Evolutionary conservation across 2,113 vertebrate species (phyloP), one percentile per base, ranked within the genome.

Genomic region (Zosterops borbonicus): DNA sequence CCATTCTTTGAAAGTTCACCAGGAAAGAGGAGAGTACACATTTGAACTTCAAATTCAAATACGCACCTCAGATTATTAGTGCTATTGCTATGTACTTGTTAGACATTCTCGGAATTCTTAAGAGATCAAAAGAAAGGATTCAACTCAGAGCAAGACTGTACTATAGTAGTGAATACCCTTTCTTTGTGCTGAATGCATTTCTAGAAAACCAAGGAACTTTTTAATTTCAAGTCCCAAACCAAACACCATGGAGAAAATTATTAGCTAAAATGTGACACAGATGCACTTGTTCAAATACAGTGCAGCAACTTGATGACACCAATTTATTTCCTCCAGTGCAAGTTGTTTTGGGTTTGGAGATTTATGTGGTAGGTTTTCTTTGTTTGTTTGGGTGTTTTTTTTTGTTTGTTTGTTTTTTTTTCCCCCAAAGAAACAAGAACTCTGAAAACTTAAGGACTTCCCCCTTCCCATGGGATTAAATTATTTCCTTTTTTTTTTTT

Each of bases 21-120:
- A 82, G 31, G 62, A 55, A 87, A 87, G 42, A 68, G 25, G 70
- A 62, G 37, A 70, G 44, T 35, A 79, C 41, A 80, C 74, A 62
- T 62, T 28, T 62, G 37, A 94, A 68, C 27, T 59, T 71, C 60
- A 83, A 73, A 90, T 62, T 69, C 9, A 10, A 91, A 92, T 41
- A 84, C 22, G 4, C 84, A 76, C 62, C 82, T 91, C 84, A 41
- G 69, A 64, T 71, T 89, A 79, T 68, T 46, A 91, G 69, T 15
- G 82, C 65, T 19, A 59, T 5, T 71, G 28, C 92, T 79, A 49
- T 13, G n/a, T 82, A 82, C 87, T 92, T 81, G 73, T 80, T 81
- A 92, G 33, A 71, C 94, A 87, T 96, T 96, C 95, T 37, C 90
- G 90, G 74, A 90, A 96, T 93, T 85, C 74, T 87, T 95, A n/a